phyloP scores from a whole-genome alignment of 1,140 invertebrate species.

The Akabosia matsudoensis region DNA sequence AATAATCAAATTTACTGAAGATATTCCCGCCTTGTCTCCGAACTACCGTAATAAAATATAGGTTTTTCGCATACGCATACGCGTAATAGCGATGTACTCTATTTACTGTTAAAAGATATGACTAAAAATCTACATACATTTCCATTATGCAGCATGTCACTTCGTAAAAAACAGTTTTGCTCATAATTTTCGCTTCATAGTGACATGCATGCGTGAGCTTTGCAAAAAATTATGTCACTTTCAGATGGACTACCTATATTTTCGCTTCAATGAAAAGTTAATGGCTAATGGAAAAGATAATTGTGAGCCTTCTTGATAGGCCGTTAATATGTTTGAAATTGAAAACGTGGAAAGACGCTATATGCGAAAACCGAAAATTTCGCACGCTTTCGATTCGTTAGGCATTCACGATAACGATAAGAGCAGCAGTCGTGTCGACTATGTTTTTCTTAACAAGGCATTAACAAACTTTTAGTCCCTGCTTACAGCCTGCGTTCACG shows the following conservation, averaged over 20 bases:
- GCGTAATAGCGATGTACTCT: not conserved
- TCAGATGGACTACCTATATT: not conserved
- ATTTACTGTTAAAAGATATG: no score
- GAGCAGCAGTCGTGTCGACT: not conserved
- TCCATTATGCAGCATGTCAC: no score
- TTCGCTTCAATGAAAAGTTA: not conserved
- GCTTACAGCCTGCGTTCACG: no score
- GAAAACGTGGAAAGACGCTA: not conserved
- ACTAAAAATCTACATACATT: no score
- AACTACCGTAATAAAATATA: no score
- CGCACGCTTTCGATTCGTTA: conserved; percentile 9
- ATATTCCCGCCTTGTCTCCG: no score
- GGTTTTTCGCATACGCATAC: no score
- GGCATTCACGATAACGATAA: not conserved
- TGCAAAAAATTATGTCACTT: not conserved
- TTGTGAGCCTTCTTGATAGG: no score
- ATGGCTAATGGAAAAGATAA: no score
- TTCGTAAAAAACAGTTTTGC: no score
- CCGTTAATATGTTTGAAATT: not conserved
- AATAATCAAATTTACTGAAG: no score
- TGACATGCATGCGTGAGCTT: not conserved
- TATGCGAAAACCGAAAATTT: not conserved
- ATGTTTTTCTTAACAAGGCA: not conserved
- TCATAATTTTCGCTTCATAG: not conserved
- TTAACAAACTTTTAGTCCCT: no score